A percentile compares a stretch with the other conserved stretches of the same genome.
These are phyloP conservation scores for Phlogophora meticulosa DNA, from an alignment of 2,888 invertebrate genomes.

Conservation along the genomic window DNA sequence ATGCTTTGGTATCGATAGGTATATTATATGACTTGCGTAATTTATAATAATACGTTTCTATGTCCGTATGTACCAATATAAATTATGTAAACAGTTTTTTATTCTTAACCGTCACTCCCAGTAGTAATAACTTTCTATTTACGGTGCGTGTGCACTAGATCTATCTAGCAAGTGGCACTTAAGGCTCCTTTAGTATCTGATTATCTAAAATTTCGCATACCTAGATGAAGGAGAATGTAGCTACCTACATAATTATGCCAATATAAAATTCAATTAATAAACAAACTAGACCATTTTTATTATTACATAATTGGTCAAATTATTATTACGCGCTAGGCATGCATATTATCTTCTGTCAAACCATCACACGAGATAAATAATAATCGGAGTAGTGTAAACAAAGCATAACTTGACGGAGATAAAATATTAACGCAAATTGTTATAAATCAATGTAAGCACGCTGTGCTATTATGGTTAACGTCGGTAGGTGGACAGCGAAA, in stretches of 20 bases:
- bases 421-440: conserved; percentile 22
- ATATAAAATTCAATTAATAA: no score
- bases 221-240: no score
- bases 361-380: background rate
- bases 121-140: conserved; percentile 49
- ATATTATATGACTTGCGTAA: conserved; percentile 12
- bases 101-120: conserved; percentile 16
- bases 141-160: conserved; percentile 14
- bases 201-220: background rate
- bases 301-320: no score
- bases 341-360: background rate
- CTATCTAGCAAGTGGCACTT: background rate
- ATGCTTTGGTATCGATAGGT: background rate
- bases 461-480: conserved; percentile 46
- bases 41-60: conserved; percentile 17
- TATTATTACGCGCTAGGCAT: no score
- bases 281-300: no score
- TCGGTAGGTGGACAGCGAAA: conserved; percentile 26
- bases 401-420: conserved; percentile 13
- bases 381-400: conserved; percentile 1
- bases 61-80: conserved; percentile 5
- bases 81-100: conserved; percentile 16
- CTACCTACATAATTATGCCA: no score
- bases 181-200: background rate
- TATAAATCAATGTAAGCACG: conserved; percentile 37